A percentile compares a stretch with the other conserved stretches of the same genome.
These are phyloP conservation scores for Limnephilus lunatus DNA, from an alignment of 2,888 invertebrate species.

Conservation along the genomic window DNA sequence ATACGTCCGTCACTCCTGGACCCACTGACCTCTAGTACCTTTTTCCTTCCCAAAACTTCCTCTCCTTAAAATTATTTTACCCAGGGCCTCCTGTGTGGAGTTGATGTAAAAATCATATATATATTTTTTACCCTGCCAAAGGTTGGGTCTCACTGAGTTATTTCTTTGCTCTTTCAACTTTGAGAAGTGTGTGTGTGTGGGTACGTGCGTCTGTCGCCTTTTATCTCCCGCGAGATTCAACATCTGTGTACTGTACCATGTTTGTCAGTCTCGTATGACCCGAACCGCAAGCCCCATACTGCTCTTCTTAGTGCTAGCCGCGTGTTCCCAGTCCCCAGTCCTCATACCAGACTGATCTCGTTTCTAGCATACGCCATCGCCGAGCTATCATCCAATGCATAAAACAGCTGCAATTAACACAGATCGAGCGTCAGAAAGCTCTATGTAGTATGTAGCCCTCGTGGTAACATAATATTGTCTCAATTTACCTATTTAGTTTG, in stretches of 20 bases:
- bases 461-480: too few relatives aligned
- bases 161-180: background rate
- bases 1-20: too few relatives aligned
- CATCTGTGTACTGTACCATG: background rate
- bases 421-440: background rate
- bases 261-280: background rate
- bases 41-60: too few relatives aligned
- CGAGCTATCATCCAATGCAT: background rate
- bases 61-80: too few relatives aligned
- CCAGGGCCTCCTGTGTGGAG: too few relatives aligned
- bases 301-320: too few relatives aligned
- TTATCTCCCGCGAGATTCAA: background rate
- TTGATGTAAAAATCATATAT: too few relatives aligned
- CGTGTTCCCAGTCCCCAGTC: too few relatives aligned
- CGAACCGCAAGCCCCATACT: background rate
- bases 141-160: background rate
- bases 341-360: background rate
- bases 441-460: too few relatives aligned
- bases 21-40: too few relatives aligned
- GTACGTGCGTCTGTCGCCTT: background rate
- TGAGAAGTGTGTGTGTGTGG: background rate
- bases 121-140: background rate
- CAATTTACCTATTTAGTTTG: too few relatives aligned
- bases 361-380: background rate
- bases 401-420: background rate